Conservation (phyloP, 2,888 invertebrate species). For the Amorpha juglandis region DNA sequence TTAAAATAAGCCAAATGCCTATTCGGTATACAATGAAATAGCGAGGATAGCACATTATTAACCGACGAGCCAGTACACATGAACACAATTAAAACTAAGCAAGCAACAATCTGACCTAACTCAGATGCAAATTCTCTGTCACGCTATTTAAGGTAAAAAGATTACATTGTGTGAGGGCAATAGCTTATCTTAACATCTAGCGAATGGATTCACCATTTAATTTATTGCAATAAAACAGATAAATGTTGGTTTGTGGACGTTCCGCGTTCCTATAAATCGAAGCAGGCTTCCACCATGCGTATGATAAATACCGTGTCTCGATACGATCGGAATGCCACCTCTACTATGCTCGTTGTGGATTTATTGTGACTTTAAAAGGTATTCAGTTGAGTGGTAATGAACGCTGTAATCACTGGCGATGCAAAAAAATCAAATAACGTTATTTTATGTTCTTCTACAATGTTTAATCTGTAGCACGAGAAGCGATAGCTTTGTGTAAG, state of each 20-base stretch:
- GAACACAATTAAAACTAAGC: constrained; percentile 72
- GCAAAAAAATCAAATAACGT: constrained; percentile 1
- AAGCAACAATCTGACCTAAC: constrained; percentile 60
- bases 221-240: constrained; percentile 82
- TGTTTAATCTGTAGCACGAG: not conserved
- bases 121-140: constrained; percentile 79
- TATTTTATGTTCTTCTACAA: not conserved
- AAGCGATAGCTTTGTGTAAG: not conserved
- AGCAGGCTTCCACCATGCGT: constrained; percentile 51
- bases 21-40: constrained; percentile 78
- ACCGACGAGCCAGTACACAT: constrained; percentile 52
- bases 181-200: constrained; percentile 76
- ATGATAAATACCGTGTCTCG: constrained; percentile 62
- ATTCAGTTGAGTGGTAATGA: constrained; percentile 50
- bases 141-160: constrained; percentile 80
- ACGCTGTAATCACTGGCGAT: constrained; percentile 36
- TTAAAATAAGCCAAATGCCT: constrained; percentile 56
- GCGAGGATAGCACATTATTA: constrained; percentile 72
- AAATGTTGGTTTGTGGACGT: constrained; percentile 68
- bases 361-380: constrained; percentile 49
- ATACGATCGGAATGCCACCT: constrained; percentile 55
- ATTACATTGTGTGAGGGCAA: constrained; percentile 79
- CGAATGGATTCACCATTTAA: constrained; percentile 75
- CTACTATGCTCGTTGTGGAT: constrained; percentile 51
- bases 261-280: constrained; percentile 75